Evolutionary conservation across 2,797 vertebrate species (phyloP), one percentile per base, ranked within the genome.

Genomic region (Lepilemur septentrionalis): DNA sequence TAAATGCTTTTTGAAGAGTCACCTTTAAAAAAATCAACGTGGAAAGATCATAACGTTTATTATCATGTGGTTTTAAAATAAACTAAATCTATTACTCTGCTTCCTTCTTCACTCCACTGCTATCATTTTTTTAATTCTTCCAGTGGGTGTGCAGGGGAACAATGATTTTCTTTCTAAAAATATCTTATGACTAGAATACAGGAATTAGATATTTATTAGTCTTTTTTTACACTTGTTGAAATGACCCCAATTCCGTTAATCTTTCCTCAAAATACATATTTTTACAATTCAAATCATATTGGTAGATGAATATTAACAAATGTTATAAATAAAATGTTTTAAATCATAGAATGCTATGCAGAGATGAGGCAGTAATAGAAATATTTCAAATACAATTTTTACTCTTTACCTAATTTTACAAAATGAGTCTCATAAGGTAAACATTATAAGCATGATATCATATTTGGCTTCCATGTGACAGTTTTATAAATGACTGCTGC

Each of bases 241-340:
- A 80, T 69, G 30, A 88, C 8, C 11, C n/a, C 5, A 25, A 22
- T 85, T 79, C 88, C 10, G 75, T 75, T 81, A 73, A 78, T 4
- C 4, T 91, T 82, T 81, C 57, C 4, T 86, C 11, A 85, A 89
- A 96, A 55, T 84, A 25, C 4, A 46, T 35, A 4, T 84, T 52
- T 86, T 94, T 93, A 35, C 4, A 87, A 84, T 80, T 80, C 1
- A 80, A 78, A 35, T 73, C 13, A 79, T 73, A 72, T 67, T 95
- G 61, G 43, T 78, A 67, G 6, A 81, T 78, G 23, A 86, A 38
- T 87, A 83, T 89, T 78, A 79, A 93, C 75, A 90, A 14, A 43
- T n/a, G 41, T 82, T 61, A 28, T 46, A 90, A 79, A 65, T 89
- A 83, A 88, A 78, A 63, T 84, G 38, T 2, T 93, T 95, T 85